Base-by-base conservation (phyloP, 2,888 invertebrate genomes). In the Drosophila paranaensis region DNA sequence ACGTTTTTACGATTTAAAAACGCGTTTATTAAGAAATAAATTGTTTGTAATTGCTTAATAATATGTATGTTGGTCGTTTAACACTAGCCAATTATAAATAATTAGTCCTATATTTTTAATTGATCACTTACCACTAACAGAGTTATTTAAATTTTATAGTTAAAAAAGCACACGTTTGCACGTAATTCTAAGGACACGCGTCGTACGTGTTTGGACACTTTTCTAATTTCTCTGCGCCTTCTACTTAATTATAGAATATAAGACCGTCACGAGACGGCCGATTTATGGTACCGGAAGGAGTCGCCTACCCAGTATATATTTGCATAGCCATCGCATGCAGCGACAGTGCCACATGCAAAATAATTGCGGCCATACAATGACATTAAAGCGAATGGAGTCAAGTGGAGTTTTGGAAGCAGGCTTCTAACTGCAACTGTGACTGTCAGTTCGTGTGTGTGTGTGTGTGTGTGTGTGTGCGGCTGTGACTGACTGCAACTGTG, bases 351-450 rank as follows among this genome's bases (percentile, higher is more conserved):
- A 72, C 83, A 74, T 67, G 72, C 76, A 78, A 77, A 79, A 83
- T 88, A 88, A 84, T 84, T 89, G 89, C 74, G 77, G 89, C 79
- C 84, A 79, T 77, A 84, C 77, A 81, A 81, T 79, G 82, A 83
- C 88, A 87, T 89, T 85, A 85, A 83, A 81, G 84, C 73, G 67
- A 79, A 83, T 16, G 77, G 77, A 80, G 81, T 46, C 74, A 76
- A 74, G 56, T 71, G 67, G 65, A 68, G 54, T 53, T 66, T 66
- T 45, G 51, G 35, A 35, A 50, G 50, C 27, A 48, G 62, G 57
- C 14, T 58, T 61, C 53, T 9, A 33, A 39, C 54, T 48, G 61
- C 42, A 54, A 25, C 39, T 67, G 54, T n/a, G 39, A 54, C 25
- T 40, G 53, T 20, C 35, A 20, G 11, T 13, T 1, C 2, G 3